These are phyloP conservation scores for Dipodomys spectabilis DNA, from an alignment of 2,113 vertebrate species.

Conservation along the genomic window DNA sequence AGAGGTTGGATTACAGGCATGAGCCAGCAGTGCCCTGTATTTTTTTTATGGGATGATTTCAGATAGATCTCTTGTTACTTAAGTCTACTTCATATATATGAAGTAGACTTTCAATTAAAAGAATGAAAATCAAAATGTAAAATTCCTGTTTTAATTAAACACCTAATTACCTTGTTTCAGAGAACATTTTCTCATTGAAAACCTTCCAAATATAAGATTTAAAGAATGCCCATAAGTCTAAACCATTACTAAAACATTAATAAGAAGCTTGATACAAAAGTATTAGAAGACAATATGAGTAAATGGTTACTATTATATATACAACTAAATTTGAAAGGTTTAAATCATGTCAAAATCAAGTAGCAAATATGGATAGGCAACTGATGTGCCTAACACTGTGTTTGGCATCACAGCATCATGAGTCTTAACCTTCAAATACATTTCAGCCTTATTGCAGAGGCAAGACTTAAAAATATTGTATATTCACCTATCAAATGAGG, in stretches of 20 bases:
- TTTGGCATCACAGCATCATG: background rate
- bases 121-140: constrained; percentile 33
- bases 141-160: constrained; percentile 33
- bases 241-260: constrained; percentile 3
- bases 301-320: constrained; percentile 21
- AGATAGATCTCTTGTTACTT: background rate
- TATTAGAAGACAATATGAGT: constrained; percentile 43
- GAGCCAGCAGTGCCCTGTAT: too few species aligned
- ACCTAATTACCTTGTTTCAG: constrained; percentile 13
- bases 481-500: background rate
- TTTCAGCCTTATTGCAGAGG: background rate
- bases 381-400: background rate
- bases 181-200: constrained; percentile 49
- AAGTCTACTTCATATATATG: background rate
- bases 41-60: background rate
- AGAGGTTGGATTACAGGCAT: too few species aligned
- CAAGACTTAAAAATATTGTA: background rate
- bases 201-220: background rate
- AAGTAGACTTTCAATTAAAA: background rate
- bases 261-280: constrained; percentile 47
- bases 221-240: constrained; percentile 43
- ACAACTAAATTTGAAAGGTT: constrained; percentile 16
- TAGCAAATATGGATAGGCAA: background rate
- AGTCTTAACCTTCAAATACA: background rate
- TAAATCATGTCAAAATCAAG: constrained; percentile 44